These are phyloP conservation scores for Turdus rufiventris DNA, from an alignment of 2,113 vertebrate genomes.

Conservation along the genomic window DNA sequence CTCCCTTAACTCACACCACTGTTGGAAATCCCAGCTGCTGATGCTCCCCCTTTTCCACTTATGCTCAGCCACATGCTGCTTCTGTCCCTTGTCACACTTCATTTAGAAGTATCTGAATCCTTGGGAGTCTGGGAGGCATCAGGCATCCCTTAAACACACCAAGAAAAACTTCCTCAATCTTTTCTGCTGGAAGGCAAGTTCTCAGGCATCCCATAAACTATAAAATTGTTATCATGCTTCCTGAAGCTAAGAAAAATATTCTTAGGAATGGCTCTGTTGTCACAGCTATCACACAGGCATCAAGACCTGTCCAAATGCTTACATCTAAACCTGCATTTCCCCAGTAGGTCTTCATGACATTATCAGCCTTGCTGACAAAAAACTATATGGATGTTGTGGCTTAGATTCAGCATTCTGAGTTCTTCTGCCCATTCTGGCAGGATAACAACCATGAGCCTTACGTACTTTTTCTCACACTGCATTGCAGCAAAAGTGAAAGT, in stretches of 20 bases:
- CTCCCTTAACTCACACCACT: not conserved
- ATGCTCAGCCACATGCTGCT: not conserved
- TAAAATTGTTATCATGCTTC: not conserved
- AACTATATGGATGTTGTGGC: not conserved
- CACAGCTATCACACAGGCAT: not conserved
- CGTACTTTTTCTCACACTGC: not conserved
- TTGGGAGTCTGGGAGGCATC: not conserved
- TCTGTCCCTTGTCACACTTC: not conserved
- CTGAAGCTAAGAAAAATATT: not conserved
- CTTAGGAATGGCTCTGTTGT: not conserved
- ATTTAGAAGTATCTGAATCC: not conserved
- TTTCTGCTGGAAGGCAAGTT: not conserved
- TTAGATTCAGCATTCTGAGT: not conserved
- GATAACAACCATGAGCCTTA: not conserved
- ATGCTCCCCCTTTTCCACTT: not conserved
- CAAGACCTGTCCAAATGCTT: not conserved
- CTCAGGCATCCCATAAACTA: not conserved
- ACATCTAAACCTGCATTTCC: not conserved
- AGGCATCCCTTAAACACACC: not conserved
- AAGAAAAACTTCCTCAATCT: not conserved
- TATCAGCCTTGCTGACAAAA: not conserved
- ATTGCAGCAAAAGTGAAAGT: not conserved
- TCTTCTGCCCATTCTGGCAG: not conserved
- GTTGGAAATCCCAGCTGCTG: not conserved
- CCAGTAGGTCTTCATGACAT: not conserved